Base-by-base conservation (phyloP, 30 jellyfish, hydroid and myxozoan species). In the Calvadosia cruxmelitensis region DNA sequence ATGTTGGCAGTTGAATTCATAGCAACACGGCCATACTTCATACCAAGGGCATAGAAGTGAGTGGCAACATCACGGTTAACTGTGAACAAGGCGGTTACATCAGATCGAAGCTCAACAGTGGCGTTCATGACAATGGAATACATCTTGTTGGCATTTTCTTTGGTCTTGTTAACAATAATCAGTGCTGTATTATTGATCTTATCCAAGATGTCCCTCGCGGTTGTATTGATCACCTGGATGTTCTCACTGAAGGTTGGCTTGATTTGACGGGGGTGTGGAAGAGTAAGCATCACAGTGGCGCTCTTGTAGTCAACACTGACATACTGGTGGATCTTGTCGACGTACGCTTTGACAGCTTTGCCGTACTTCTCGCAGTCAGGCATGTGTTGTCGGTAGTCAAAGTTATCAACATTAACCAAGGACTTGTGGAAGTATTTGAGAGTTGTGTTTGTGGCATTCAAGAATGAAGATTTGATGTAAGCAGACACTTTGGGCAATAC, bases 61-160 rank as follows among this genome's bases (percentile, higher is more conserved):
- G 63, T 34, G 5, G 83, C 93, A 64, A 78, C 70, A 29, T 72
- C 69, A 13, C 78, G n/a, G 81, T 85, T 85, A 20, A 85, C 73
- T 16, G 48, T 48, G 75, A 67, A 50, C 67, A 91, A 70, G 2
- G 68, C 29, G 65, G 64, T 73, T 42, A 87, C 31, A 63, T 87
- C 97, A 29, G 50, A 70, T 30, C 97, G 94, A 13, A 87, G 29
- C 64, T 81, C 97, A 15, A 74, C 88, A 0, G 97, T 87, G 71
- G 71, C 68, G 64, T 71, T 74, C 74, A 92, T 67, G 79, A 76
- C 76, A 63, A 51, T 66, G n/a, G 50, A 84, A 27, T 68, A 61
- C 85, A 66, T 49, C 27, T 27, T 78, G 32, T 66, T 48, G 66
- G 84, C 78, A 10, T 13, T 32, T 36, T 74, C 78, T 15, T 49